Evolutionary conservation across 2,797 vertebrate genomes (phyloP), one percentile per base, ranked within the genome.

Genomic region (Perdix hodgsoniae): DNA sequence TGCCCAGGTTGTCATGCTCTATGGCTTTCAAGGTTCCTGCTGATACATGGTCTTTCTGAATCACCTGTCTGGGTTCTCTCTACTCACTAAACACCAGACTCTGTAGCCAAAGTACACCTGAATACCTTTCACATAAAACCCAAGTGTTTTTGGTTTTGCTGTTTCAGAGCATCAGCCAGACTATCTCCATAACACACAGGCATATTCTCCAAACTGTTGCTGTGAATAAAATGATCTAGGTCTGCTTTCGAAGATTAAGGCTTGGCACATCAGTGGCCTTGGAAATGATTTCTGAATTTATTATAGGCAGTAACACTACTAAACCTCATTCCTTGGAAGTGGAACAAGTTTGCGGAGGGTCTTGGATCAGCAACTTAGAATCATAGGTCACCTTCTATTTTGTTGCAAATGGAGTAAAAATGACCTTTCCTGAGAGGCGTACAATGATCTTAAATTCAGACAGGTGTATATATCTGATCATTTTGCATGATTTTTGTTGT

Each of bases 381-480:
- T 59, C 75, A 29, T 12, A 91, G 77, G 80, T 90, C 83, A 88
- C 31, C 81, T 80, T 35, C 63, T 83, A 63, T 60, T 49, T 84
- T 94, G 86, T 7, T 72, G 78, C 49, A 95, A 71, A 85, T 37
- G 31, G 72, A 94, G 61, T 69, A 63, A 91, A 80, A 94, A 87
- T 56, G 13, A 80, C 59, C 49, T 87, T 89, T 88, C 56, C 59
- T 88, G 73, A 83, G 66, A 89, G 37, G 27, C 50, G 12, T 70
- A 27, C 27, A 47, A 14, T 57, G 50, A 75, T 45, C 45, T 65
- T 85, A 83, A 65, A 81, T 80, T 83, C 54, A 91, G 37, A 26
- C 44, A 83, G 22, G 12, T 72, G 19, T 75, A 61, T 21, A 59
- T 6, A 49, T 54, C 33, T 1, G 0, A 82, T 61, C 26, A 54